Conservation (phyloP, 2,113 vertebrate species). For the Urocitellus parryii region DNA sequence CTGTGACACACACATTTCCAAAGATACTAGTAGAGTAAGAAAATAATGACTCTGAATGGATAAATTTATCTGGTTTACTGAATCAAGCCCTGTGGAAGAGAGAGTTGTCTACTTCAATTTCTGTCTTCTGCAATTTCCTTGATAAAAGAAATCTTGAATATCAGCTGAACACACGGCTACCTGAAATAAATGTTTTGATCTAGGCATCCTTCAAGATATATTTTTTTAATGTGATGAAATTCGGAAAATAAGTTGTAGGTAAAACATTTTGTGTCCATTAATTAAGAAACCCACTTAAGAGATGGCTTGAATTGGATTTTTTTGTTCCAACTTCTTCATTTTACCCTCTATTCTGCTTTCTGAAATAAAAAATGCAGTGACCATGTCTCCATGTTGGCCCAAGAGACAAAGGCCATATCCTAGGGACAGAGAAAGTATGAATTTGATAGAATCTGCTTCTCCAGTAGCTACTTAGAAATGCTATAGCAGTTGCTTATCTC, state of each 20-base stretch:
- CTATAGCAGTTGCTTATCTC: background rate
- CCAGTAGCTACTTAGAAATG: background rate
- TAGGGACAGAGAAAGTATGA: background rate
- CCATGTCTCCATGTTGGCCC: background rate
- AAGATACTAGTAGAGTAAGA: conserved; percentile 25
- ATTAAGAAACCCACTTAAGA: background rate
- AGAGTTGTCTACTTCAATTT: background rate
- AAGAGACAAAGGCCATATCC: background rate
- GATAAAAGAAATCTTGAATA: background rate
- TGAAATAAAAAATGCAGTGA: background rate
- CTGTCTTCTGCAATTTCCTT: background rate
- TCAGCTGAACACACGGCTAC: background rate
- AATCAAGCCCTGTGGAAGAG: background rate
- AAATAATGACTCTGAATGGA: background rate
- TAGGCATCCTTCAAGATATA: background rate
- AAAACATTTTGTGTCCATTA: conserved; percentile 9
- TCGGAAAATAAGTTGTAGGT: background rate
- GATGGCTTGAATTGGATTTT: background rate
- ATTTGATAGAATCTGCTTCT: background rate
- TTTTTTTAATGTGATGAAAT: background rate
- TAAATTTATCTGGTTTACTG: background rate
- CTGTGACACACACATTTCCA: background rate
- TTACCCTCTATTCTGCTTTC: background rate
- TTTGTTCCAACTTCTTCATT: background rate
- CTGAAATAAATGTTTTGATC: background rate